phyloP scores from a whole-genome alignment of 2,888 invertebrate species.

The Scaptomyza tumidula region DNA sequence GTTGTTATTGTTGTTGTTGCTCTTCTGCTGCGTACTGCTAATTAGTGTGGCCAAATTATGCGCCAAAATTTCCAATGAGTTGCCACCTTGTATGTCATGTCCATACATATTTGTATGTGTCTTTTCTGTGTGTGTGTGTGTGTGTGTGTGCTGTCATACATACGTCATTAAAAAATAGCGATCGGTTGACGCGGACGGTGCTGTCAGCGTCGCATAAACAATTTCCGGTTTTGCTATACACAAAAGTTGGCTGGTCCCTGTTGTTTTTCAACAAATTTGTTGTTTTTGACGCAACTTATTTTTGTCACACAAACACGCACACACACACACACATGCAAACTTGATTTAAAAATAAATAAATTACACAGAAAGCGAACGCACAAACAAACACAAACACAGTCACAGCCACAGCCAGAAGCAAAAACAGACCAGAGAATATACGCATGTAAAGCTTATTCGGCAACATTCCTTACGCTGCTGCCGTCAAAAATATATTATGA shows the following conservation, averaged over 20 bases:
- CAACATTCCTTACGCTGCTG: slow-evolving; percentile 59
- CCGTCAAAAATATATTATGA: slow-evolving; percentile 74
- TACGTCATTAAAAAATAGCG: slow-evolving; percentile 74
- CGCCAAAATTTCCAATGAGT: slow-evolving; percentile 64
- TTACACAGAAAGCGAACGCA: slow-evolving; percentile 63
- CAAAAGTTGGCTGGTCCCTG: slow-evolving; percentile 57
- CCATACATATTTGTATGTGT: slow-evolving; percentile 14
- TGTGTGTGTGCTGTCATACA: slow-evolving; percentile 44
- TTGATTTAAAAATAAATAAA: slow-evolving; percentile 79
- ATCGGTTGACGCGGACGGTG: slow-evolving; percentile 45
- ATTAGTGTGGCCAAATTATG: slow-evolving; percentile 78
- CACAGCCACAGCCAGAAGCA: slow-evolving; percentile 27
- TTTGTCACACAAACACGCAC: slow-evolving; percentile 64
- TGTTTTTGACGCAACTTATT: slow-evolving; percentile 72
- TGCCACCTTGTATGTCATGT: slow-evolving; percentile 40
- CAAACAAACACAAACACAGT: slow-evolving; percentile 25
- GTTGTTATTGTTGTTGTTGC: slow-evolving; percentile 36
- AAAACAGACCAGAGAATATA: slow-evolving; percentile 19
- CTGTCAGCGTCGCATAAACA: slow-evolving; percentile 66
- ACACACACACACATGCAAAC: slow-evolving; percentile 47
- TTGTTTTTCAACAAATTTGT: slow-evolving; percentile 66
- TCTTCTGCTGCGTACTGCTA: slow-evolving; percentile 59
- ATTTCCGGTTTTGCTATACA: slow-evolving; percentile 73
- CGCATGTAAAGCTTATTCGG: slow-evolving; percentile 51
- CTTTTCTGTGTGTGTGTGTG: slow-evolving; percentile 4